Percentiles rank a stretch among this genome's conserved stretches.
Evolutionary conservation across 2,113 vertebrate genomes (phyloP).

Genomic region (Hippolais icterina): DNA sequence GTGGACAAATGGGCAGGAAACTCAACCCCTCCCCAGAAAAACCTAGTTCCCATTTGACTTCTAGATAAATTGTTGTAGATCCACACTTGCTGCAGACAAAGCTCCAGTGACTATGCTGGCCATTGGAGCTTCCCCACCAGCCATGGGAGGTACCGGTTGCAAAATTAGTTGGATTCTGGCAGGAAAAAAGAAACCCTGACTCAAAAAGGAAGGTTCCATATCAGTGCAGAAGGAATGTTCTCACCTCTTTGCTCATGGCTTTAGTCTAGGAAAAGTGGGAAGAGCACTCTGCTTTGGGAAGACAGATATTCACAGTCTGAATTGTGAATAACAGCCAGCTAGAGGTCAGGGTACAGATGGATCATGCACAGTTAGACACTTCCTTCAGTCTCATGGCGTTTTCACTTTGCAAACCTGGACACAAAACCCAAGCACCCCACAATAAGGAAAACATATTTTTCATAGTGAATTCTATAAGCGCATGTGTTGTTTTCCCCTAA

Average conservation of each 20-base stretch:
- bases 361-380: background rate
- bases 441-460: background rate
- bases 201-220: background rate
- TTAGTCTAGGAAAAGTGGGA: background rate
- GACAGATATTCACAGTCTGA: background rate
- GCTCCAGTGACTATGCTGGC: background rate
- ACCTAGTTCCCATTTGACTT: background rate
- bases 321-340: background rate
- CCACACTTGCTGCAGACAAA: background rate
- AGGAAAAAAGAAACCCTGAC: background rate
- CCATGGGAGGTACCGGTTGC: fast-evolving
- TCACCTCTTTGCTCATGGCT: background rate
- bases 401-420: background rate
- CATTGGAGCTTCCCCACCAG: background rate
- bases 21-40: background rate
- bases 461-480: background rate
- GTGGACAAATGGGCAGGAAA: background rate
- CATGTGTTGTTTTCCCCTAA: background rate
- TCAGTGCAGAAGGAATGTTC: background rate
- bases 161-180: background rate
- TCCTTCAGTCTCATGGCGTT: background rate
- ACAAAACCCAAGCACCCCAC: background rate
- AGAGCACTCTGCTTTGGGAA: background rate
- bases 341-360: background rate
- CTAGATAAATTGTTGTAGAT: background rate